Conservation (phyloP, 53 echinoderm and acorn worm species). For the Holothuria scabra region DNA sequence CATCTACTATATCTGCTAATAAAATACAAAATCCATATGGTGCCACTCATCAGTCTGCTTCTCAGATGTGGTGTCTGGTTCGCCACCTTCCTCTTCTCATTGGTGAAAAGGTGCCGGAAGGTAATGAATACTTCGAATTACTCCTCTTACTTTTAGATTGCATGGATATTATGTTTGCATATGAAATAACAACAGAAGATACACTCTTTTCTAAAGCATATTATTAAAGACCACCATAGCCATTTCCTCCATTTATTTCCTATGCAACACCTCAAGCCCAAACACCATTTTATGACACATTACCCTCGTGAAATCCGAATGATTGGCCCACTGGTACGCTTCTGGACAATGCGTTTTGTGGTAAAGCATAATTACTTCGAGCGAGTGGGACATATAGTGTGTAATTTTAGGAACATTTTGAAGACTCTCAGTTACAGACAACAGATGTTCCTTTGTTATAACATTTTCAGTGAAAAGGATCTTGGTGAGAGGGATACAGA, state of each 20-base stretch:
- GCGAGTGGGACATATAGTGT: slow-evolving; percentile 47
- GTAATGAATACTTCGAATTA: slow-evolving; percentile 60
- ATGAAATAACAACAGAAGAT: slow-evolving; percentile 55
- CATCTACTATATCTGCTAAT: slow-evolving; percentile 18
- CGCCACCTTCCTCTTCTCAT: slow-evolving; percentile 54
- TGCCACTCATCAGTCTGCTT: slow-evolving; percentile 51
- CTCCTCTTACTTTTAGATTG: slow-evolving; percentile 47
- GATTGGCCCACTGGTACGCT: slow-evolving; percentile 58
- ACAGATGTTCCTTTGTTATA: slow-evolving; percentile 52
- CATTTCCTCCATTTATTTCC: slow-evolving; percentile 47
- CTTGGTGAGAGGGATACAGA: slow-evolving; percentile 5
- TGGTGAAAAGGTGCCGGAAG: slow-evolving; percentile 66
- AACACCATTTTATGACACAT: slow-evolving; percentile 69
- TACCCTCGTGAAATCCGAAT: slow-evolving; percentile 52
- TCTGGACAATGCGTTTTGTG: slow-evolving; percentile 71
- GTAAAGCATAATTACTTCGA: slow-evolving; percentile 66
- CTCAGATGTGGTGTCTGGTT: slow-evolving; percentile 66
- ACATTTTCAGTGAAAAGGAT: neutral
- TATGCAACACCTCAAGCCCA: slow-evolving; percentile 32
- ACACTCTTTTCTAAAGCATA: slow-evolving; percentile 57
- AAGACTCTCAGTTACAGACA: slow-evolving; percentile 57
- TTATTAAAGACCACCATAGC: slow-evolving; percentile 64
- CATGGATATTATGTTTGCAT: slow-evolving; percentile 58
- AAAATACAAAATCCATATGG: slow-evolving; percentile 47
- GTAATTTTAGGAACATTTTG: slow-evolving; percentile 58